Evolutionary conservation across 1,140 invertebrate species (phyloP).

Genomic region (Listronotus oregonensis): DNA sequence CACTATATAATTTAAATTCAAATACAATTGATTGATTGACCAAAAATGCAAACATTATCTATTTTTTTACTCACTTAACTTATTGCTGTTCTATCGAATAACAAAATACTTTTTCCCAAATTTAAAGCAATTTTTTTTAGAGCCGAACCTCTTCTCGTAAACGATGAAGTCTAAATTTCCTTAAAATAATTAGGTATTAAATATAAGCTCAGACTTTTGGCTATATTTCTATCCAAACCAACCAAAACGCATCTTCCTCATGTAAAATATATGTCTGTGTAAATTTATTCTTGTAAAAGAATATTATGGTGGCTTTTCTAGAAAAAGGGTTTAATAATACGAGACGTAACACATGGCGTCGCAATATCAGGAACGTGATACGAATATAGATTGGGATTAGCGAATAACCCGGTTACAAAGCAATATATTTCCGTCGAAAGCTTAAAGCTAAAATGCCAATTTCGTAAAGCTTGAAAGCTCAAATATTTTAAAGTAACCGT

Average conservation of each 20-base stretch:
- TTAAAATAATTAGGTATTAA: too few species aligned
- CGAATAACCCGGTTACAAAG: slow-evolving; percentile 36
- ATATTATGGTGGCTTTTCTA: slow-evolving; percentile 24
- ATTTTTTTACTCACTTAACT: too few species aligned
- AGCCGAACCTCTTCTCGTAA: too few species aligned
- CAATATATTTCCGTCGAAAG: slow-evolving; percentile 29
- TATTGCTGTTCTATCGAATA: too few species aligned
- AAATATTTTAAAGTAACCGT: slow-evolving; percentile 6
- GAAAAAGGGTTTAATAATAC: slow-evolving; percentile 36
- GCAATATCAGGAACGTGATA: slow-evolving; percentile 30
- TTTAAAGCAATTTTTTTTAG: too few species aligned
- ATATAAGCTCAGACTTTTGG: too few species aligned
- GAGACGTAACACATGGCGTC: slow-evolving; percentile 32
- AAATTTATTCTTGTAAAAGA: slow-evolving; percentile 35
- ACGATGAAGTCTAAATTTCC: too few species aligned
- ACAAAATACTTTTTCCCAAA: too few species aligned
- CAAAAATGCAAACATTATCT: too few species aligned
- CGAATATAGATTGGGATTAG: slow-evolving; percentile 33
- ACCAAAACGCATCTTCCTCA: background rate
- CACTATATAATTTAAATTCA: too few species aligned
- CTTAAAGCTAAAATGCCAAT: slow-evolving; percentile 30
- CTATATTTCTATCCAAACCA: too few species aligned
- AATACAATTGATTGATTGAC: too few species aligned
- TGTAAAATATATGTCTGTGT: slow-evolving; percentile 22
- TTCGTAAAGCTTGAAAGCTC: slow-evolving; percentile 16